Evolutionary conservation across 2,797 vertebrate genomes (phyloP), one percentile per base, ranked within the genome.

Genomic region (Xiphorhynchus erythropygius): DNA sequence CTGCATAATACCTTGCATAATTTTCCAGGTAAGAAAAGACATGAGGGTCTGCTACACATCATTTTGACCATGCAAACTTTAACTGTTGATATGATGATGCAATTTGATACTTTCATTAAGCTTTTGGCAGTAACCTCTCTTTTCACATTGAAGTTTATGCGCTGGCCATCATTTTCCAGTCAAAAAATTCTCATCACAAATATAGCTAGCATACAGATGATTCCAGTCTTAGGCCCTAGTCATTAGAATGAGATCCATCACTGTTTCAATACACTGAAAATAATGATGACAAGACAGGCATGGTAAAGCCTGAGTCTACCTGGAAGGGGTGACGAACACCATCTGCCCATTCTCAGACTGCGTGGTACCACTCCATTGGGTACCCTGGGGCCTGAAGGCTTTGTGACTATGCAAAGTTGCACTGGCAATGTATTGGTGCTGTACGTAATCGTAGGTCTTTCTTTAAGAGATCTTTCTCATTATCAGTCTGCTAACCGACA

Each of bases 321-420:
- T 77, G 69, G 33, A 65, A 49, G 32, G 23, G 10, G 7, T 68
- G 28, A 9, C 85, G 76, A 77, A 3, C 22, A 33, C 24, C 70
- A 47, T n/a, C 56, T 28, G 14, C 46, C 49, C 49, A 7, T 57
- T 55, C 42, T 55, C 60, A 83, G 47, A 18, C 47, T 9, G 24
- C 7, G 13, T 1, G 0, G 8, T 50, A 14, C 5, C 57, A 22
- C 21, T 37, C 32, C 8, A 1, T 22, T 56, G 21, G 33, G 11
- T 75, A 59, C 56, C 11, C 27, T 52, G 18, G 15, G 13, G 28
- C 27, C 46, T 30, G 35, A 60, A 60, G 9, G 19, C 23, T 33
- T 55, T 30, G 28, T 17, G 13, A 55, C 13, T 13, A 30, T 32
- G 13, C 3, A 15, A 22, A 70, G 70, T 11, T 50, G 27, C 41